These are phyloP conservation scores for Leucopsar rothschildi DNA, from an alignment of 2,113 vertebrate species.

Conservation along the genomic window DNA sequence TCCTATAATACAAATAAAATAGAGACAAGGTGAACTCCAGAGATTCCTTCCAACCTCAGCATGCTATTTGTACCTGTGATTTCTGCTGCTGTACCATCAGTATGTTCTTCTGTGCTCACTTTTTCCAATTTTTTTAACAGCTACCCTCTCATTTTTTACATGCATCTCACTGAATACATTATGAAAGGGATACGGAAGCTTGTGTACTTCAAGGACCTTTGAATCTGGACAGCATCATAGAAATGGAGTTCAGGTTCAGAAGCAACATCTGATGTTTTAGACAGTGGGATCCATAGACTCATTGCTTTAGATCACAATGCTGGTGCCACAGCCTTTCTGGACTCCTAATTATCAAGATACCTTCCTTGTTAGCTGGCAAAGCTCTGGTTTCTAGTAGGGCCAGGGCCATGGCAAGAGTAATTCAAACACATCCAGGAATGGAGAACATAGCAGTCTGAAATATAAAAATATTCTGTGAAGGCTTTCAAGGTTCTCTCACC, in stretches of 20 bases:
- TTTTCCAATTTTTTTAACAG: background rate
- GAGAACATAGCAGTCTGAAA: background rate
- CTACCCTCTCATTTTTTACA: background rate
- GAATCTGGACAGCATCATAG: background rate
- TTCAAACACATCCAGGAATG: background rate
- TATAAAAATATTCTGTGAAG: background rate
- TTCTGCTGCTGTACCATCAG: background rate
- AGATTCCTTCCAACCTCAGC: background rate
- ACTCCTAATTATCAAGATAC: background rate
- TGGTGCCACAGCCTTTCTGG: background rate
- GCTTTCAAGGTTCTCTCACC: background rate
- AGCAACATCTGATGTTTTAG: background rate
- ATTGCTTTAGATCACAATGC: background rate
- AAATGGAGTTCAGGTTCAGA: background rate
- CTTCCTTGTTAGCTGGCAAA: background rate
- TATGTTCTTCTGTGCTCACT: background rate
- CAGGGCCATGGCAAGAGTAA: background rate
- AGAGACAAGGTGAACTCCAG: background rate
- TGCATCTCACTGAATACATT: background rate
- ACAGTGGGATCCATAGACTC: background rate
- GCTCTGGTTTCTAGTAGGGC: background rate
- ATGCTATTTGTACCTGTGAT: background rate
- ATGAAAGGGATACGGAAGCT: background rate
- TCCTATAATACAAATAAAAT: background rate
- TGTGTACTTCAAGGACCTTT: background rate